phyloP scores from a whole-genome alignment of 1,140 invertebrate species.

The Araneus ventricosus region DNA sequence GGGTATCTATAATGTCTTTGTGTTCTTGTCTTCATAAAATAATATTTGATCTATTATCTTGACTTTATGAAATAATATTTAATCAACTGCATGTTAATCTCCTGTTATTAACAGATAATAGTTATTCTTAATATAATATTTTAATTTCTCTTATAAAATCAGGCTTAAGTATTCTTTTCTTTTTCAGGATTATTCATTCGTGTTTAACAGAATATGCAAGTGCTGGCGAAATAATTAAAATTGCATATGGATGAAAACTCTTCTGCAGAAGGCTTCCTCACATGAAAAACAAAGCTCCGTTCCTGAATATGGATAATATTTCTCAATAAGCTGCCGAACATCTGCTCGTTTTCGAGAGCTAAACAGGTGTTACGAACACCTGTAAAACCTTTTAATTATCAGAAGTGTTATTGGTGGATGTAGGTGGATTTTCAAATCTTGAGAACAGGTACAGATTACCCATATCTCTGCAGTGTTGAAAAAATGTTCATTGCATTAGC shows the following conservation, averaged over 20 bases:
- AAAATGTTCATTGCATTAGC: background rate
- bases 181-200: background rate
- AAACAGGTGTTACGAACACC: background rate
- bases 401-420: background rate
- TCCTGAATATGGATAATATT: background rate
- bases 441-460: background rate
- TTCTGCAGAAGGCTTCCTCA: background rate
- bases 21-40: too few relatives aligned
- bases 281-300: background rate
- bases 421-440: background rate
- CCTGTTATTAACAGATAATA: too few relatives aligned
- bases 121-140: too few relatives aligned
- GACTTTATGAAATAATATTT: too few relatives aligned
- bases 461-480: background rate
- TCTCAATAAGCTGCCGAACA: background rate
- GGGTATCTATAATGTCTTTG: too few relatives aligned
- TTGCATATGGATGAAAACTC: background rate
- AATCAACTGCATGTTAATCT: too few relatives aligned
- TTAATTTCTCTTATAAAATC: too few relatives aligned
- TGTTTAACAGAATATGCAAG: background rate
- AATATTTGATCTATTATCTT: too few relatives aligned
- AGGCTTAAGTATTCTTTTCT: background rate
- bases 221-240: background rate
- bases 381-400: slow-evolving; percentile 5
- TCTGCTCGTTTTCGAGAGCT: background rate